These are phyloP conservation scores for Leucania comma DNA, from an alignment of 2,888 invertebrate genomes.

Conservation along the genomic window DNA sequence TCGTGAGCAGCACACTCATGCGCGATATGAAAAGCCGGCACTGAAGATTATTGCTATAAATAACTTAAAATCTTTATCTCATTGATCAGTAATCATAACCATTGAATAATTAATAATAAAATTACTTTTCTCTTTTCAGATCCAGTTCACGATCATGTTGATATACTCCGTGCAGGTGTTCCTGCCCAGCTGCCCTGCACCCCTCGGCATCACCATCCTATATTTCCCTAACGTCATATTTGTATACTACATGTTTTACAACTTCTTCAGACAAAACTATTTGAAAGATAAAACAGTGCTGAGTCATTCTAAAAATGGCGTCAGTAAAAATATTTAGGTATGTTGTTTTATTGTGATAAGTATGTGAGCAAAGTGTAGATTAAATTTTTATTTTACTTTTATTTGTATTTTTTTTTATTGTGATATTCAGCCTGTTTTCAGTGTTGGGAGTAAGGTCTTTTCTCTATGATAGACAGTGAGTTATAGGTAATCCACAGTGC, in stretches of 20 bases:
- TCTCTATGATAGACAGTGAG: not conserved
- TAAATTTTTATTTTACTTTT: not conserved
- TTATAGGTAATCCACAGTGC: no score
- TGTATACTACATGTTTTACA: constrained; percentile 93
- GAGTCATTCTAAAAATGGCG: constrained; percentile 44
- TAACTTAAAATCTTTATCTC: no score
- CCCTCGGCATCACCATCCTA: constrained; percentile 85
- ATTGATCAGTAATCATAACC: no score
- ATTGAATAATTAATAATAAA: not conserved
- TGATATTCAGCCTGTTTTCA: not conserved
- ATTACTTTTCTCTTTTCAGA: constrained; percentile 83
- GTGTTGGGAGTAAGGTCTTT: not conserved
- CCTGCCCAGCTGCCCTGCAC: constrained; percentile 90
- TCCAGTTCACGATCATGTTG: constrained; percentile 93
- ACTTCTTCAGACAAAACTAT: constrained; percentile 92
- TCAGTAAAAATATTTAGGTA: constrained; percentile 50
- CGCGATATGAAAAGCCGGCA: no score
- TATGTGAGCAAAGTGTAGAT: not conserved
- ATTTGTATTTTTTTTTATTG: not conserved
- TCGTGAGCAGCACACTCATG: no score
- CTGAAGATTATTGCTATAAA: no score
- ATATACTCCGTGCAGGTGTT: constrained; percentile 89
- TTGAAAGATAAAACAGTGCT: constrained; percentile 49
- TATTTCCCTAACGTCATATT: constrained; percentile 92
- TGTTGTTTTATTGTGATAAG: constrained; percentile 2